Base-by-base conservation (phyloP, 2,113 vertebrate genomes). In the Phalacrocorax aristotelis region DNA sequence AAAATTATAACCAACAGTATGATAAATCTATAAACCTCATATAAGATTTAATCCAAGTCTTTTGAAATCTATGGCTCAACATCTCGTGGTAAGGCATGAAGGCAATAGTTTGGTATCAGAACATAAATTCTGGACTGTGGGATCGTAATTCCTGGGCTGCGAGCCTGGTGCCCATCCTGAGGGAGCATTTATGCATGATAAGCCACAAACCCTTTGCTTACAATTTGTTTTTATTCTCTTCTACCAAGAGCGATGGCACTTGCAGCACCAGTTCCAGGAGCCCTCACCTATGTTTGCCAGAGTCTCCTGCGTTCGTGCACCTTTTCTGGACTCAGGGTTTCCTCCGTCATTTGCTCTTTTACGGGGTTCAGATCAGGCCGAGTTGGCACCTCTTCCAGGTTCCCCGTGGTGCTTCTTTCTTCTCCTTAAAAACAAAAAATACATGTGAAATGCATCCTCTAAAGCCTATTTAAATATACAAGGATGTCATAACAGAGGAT, bases 401-500 rank as follows among this genome's bases (percentile, higher is more conserved):
- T 76, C 30, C 48, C 61, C 1, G 1, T 0, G 19, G 26, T 0
- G 2, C n/a, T 26, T 8, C 57, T 40, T 69, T 9, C 90, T 65
- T 2, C 88, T 72, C 69, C 87, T 96, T 64, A 26, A 60, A 74
- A 69, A 38, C 48, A 66, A 52, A 88, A 46, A 6, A 8, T 3
- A 1, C 0, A 7, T 4, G 0, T 29, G 14, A 10, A 21, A 15
- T 11, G 55, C 8, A 34, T 84, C 71, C 32, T 29, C 27, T 0
- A 15, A 19, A 3, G 27, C 58, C 66, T 49, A 6, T 27, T 46
- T 11, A 7, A 10, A 11, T 5, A 8, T 5, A 13, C 20, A 21
- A 30, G 61, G 2, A 0, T 14, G 16, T 26, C 46, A 1, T 2
- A 25, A 5, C 23, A 9, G 16, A 11, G 4, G 40, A 18, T 18